Base-by-base conservation (phyloP, 2,888 invertebrate genomes). In the Galerucella pusilla region DNA sequence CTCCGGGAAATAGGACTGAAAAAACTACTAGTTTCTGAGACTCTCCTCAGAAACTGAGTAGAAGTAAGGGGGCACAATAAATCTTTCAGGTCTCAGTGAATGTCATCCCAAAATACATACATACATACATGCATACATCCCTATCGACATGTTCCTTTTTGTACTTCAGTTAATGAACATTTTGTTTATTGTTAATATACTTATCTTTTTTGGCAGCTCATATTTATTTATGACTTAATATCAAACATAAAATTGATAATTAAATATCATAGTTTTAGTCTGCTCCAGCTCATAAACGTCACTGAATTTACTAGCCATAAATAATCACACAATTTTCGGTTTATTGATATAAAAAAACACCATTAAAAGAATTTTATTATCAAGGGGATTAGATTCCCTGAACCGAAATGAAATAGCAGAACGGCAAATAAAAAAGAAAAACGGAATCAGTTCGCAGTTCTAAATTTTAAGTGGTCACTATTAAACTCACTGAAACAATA, bases 321-420 rank as follows among this genome's bases (percentile, higher is more conserved):
- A 71, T 64, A 71, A 71, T 64, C 42, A 25, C 35, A 57, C 54
- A 52, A 71, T 65, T 57, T 35, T 16, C 64, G n/a, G 20, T 57
- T 35, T 57, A 71, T 65, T 57, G 71, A 57, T 69, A 60, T 16
- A 57, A 74, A 74, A 74, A 74, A 20, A 64, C 63, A 60, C 65
- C 65, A 74, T 64, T 45, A 72, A 70, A 60, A 65, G 66, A 69
- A 67, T 66, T 74, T 74, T 74, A 74, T 71, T 74, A 74, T 74
- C 49, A 61, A 49, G 66, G 70, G 70, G 54, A 74, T 74, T 74
- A 74, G 52, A 74, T 70, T 74, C 70, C 64, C 52, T 45, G 65
- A 54, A 67, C 66, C 42, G 60, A 64, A 74, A 74, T 54, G 67
- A 25, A 66, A 71, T 74, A 70, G 60, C 16, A 20, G 69, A 16